A percentile compares a stretch with the other conserved stretches of the same genome.
These are phyloP conservation scores for Hecatera dysodea DNA, from an alignment of 2,888 invertebrate species.

Conservation along the genomic window DNA sequence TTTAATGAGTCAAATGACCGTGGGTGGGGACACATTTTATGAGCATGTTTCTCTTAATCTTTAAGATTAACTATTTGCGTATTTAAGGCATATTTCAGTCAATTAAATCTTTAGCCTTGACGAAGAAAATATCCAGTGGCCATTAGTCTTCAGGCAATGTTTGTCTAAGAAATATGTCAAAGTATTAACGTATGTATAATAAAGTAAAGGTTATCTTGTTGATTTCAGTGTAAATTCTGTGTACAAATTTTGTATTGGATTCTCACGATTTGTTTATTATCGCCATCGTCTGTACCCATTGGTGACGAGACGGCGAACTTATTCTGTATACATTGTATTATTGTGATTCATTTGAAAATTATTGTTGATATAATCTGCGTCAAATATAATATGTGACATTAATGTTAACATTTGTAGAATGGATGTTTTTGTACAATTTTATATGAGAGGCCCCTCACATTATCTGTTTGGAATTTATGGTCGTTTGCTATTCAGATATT, in stretches of 20 bases:
- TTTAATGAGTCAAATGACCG: constrained; percentile 25
- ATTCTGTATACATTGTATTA: constrained; percentile 38
- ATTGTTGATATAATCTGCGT: constrained; percentile 35
- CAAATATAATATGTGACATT: constrained; percentile 30
- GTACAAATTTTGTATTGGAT: constrained; percentile 64
- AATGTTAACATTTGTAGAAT: constrained; percentile 22
- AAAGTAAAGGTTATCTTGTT: constrained; percentile 62
- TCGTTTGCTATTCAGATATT: not conserved
- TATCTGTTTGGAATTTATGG: not conserved
- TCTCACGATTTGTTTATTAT: constrained; percentile 69
- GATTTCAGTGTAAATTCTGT: constrained; percentile 64
- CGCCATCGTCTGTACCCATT: constrained; percentile 36
- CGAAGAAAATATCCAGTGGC: constrained; percentile 32
- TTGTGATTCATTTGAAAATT: constrained; percentile 48
- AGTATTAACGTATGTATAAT: constrained; percentile 50
- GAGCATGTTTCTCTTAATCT: constrained; percentile 18
- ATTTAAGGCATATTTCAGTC: constrained; percentile 21
- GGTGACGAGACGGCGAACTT: constrained; percentile 34
- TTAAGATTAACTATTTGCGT: constrained; percentile 24
- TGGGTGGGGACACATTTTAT: constrained; percentile 23
- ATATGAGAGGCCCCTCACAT: not conserved
- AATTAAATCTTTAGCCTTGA: constrained; percentile 23
- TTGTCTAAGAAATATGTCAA: constrained; percentile 39
- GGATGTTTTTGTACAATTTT: constrained; percentile 10
- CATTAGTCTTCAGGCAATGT: constrained; percentile 42